phyloP scores from a whole-genome alignment of 2,888 invertebrate species.

The Ormyrus labotus region DNA sequence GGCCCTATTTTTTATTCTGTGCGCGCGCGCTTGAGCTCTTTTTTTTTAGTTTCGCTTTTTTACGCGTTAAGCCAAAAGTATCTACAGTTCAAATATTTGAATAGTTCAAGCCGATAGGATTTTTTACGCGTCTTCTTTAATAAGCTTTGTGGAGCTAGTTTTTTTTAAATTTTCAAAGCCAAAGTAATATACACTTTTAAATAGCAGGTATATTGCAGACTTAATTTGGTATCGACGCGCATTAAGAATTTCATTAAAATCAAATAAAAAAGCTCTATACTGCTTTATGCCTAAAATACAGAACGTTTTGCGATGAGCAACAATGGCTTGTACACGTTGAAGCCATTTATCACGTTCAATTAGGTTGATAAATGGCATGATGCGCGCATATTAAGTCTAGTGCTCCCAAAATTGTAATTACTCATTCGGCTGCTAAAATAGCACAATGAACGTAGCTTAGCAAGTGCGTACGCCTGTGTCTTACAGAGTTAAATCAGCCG shows the following conservation, averaged over 20 bases:
- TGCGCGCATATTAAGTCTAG: not conserved
- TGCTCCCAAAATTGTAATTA: conserved; percentile 12
- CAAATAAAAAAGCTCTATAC: too few relatives aligned
- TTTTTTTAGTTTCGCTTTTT: not conserved
- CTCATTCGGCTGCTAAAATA: conserved; percentile 13
- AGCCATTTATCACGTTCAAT: conserved; percentile 4
- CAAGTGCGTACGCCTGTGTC: not conserved
- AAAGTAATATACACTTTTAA: too few relatives aligned
- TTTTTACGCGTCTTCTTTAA: conserved; percentile 1
- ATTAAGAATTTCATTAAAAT: too few relatives aligned
- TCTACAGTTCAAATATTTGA: conserved; percentile 16
- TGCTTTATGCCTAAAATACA: too few relatives aligned
- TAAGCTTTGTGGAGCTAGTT: not conserved
- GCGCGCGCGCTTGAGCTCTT: too few relatives aligned
- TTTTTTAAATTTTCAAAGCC: not conserved
- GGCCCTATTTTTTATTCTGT: not conserved
- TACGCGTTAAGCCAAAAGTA: too few relatives aligned
- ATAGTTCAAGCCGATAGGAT: conserved; percentile 12
- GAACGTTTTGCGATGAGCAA: too few relatives aligned
- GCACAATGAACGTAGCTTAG: not conserved
- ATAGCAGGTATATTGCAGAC: too few relatives aligned
- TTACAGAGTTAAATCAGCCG: not conserved
- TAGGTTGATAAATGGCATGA: not conserved
- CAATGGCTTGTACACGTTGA: too few relatives aligned
- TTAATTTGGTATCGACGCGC: too few relatives aligned